A percentile compares a stretch with the other conserved stretches of the same genome.
Evolutionary conservation across 2,888 invertebrate species (phyloP).

Genomic region (Monoplex corrugatus): DNA sequence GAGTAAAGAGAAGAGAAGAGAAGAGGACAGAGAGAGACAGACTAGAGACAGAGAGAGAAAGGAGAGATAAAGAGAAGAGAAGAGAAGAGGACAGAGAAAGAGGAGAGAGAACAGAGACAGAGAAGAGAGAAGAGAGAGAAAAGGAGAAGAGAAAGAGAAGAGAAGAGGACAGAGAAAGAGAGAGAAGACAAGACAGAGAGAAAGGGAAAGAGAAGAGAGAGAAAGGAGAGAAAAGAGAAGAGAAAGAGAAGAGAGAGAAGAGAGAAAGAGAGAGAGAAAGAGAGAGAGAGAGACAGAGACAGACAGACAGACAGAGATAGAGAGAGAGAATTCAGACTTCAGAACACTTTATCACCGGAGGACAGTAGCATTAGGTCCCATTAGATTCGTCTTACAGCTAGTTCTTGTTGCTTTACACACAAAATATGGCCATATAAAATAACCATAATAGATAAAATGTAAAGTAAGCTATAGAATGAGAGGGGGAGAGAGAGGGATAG

Average conservation of each 20-base stretch:
- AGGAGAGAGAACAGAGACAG: constrained; percentile 1
- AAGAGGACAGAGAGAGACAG: neutral
- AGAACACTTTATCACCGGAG: too few relatives aligned
- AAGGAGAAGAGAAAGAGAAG: too few relatives aligned
- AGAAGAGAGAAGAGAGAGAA: neutral
- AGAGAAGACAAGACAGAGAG: neutral
- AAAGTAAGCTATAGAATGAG: too few relatives aligned
- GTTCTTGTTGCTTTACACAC: too few relatives aligned
- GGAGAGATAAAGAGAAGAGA: neutral
- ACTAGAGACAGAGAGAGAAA: neutral
- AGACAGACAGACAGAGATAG: neutral
- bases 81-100: neutral
- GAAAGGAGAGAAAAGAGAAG: neutral
- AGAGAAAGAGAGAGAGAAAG: neutral
- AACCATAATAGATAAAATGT: too few relatives aligned
- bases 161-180: too few relatives aligned
- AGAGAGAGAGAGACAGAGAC: neutral
- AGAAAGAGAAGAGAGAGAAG: neutral
- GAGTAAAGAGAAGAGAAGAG: neutral
- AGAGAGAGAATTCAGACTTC: too few relatives aligned
- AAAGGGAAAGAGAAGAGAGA: neutral
- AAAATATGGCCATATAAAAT: too few relatives aligned
- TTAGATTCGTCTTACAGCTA: too few relatives aligned
- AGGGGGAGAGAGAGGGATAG: too few relatives aligned
- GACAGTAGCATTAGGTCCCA: too few relatives aligned